Evolutionary conservation across 1,140 invertebrate genomes (phyloP).

Genomic region (Lerema accius): DNA sequence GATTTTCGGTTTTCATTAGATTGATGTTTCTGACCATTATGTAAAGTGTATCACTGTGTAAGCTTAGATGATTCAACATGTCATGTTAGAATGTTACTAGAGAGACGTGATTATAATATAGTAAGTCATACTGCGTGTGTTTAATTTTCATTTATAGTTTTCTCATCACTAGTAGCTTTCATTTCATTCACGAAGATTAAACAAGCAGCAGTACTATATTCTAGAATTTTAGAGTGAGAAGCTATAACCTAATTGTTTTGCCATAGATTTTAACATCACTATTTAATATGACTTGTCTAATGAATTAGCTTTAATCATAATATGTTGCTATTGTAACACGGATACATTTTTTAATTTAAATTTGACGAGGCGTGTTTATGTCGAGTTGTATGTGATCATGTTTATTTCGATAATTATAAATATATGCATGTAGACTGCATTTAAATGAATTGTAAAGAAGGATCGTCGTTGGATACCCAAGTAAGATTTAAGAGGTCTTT

Average conservation of each 20-base stretch:
- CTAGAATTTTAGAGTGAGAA: constrained; percentile 71
- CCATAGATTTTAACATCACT: constrained; percentile 74
- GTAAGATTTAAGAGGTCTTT: constrained; percentile 70
- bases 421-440: constrained; percentile 62
- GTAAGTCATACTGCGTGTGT: constrained; percentile 48
- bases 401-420: constrained; percentile 43
- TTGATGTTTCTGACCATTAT: constrained; percentile 72
- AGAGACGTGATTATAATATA: constrained; percentile 62
- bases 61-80: constrained; percentile 72
- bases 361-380: constrained; percentile 46
- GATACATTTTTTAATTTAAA: constrained; percentile 57
- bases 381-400: constrained; percentile 40
- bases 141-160: constrained; percentile 44
- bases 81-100: constrained; percentile 74
- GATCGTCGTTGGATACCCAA: constrained; percentile 80
- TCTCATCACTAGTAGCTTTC: constrained; percentile 14
- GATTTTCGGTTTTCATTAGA: constrained; percentile 68
- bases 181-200: constrained; percentile 37
- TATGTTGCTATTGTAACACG: constrained; percentile 72
- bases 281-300: constrained; percentile 59
- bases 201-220: constrained; percentile 44
- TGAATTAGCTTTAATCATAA: constrained; percentile 71
- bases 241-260: constrained; percentile 77
- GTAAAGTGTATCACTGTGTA: constrained; percentile 77
- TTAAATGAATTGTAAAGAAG: constrained; percentile 64